A percentile compares a stretch with the other conserved stretches of the same genome.
phyloP scores from a whole-genome alignment of 2,113 vertebrate species.

The Pseudonaja textilis region DNA sequence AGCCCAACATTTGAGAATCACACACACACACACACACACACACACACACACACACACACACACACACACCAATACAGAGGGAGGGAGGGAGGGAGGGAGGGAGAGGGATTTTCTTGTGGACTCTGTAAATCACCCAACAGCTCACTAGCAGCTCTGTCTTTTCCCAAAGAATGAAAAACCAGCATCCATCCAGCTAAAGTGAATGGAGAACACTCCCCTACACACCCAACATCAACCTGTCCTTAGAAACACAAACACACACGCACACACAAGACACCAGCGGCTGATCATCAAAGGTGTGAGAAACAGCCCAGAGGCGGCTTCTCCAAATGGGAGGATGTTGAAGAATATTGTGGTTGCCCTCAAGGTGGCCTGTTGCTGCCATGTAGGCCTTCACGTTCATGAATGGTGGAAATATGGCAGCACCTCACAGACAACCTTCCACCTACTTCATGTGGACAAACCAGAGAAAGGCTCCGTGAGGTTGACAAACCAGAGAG shows the following conservation, averaged over 20 bases:
- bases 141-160: not conserved
- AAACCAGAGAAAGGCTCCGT: not conserved
- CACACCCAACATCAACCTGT: not conserved
- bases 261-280: not conserved
- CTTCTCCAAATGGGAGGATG: not conserved
- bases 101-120: not conserved
- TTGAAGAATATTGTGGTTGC: not conserved
- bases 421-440: not conserved
- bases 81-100: not conserved
- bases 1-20: no score
- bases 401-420: not conserved
- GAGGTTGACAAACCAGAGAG: not conserved
- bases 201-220: not conserved
- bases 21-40: no score
- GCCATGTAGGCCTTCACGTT: not conserved
- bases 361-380: no score
- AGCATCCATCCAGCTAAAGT: not conserved
- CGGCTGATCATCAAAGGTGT: not conserved
- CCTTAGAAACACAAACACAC: not conserved
- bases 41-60: no score
- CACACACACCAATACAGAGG: no score
- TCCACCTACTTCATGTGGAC: not conserved
- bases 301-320: not conserved
- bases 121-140: not conserved
- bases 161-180: not conserved